Base-by-base conservation (phyloP, 1,140 invertebrate genomes). In the Trichogramma pretiosum region DNA sequence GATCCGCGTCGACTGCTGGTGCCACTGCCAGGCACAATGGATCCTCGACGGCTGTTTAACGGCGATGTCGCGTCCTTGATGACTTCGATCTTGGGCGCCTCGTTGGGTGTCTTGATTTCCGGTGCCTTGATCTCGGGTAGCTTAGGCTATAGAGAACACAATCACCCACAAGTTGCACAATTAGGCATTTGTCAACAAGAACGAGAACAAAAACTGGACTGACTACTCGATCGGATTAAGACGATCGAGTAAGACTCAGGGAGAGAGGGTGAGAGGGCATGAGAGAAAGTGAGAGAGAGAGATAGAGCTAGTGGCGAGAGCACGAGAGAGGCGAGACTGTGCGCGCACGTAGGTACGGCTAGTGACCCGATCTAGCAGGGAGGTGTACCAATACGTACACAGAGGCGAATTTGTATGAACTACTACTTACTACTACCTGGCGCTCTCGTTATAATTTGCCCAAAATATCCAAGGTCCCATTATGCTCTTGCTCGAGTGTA, bases 51-150 rank as follows among this genome's bases (percentile, higher is more conserved):
- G 23, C 77, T 75, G 17, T 72, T 71, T 45, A 74, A 73, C 8
- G 85, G 85, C 28, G 84, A 80, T n/a, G n/a, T n/a, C 58, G 80
- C 81, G 60, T 91, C 87, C 41, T 80, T 78, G 53, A 81, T 83
- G 16, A 92, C 85, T 66, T 89, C 88, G 61, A 92, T 89, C 64
- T 87, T 89, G 10, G 87, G 86, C 52, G 84, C 75, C 28, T 85
- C 82, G 10, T 32, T 14, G 16, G 80, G 80, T 46, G 80, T 80
- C 57, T 87, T 86, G 60, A 88, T 87, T 70, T 84, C 33, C 10
- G 79, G 81, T 45, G 79, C 80, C 58, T 87, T 87, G 59, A 87
- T 87, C 70, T 83, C 83, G 13, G 84, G 81, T 30, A 64, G 23
- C 37, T 61, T 64, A 42, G 59, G 60, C 39, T 52, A 16, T 28